Base-by-base conservation (phyloP, 2,113 vertebrate genomes). In the Cisticola juncidis region DNA sequence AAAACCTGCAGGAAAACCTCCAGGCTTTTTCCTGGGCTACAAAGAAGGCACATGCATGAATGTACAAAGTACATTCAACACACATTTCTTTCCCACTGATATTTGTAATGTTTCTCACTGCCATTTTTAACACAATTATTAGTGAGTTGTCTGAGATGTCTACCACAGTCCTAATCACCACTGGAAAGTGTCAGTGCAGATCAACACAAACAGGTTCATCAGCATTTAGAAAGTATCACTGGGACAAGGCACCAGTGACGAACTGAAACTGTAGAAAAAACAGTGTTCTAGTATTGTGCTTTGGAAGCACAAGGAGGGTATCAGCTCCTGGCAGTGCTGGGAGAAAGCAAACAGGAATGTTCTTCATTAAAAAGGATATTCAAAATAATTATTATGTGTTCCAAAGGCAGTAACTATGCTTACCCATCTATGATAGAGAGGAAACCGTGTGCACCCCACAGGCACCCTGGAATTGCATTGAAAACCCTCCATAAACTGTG, bases 301-400 rank as follows among this genome's bases (percentile, higher is more conserved):
- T 72, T 88, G 58, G 40, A 90, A 65, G 36, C 50, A 65, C 28
- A 83, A 56, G 33, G 80, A 40, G 36, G 23, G 10, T 25, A n/a
- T 65, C 6, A 21, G 22, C 36, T 48, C 74, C 33, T 29, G 23
- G 28, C 17, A 48, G 21, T 56, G 44, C 20, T 71, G 20, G 17
- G 33, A 72, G 69, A 68, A 88, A 78, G 38, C 18, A 81, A 64
- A 71, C 31, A 60, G 13, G 17, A 86, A 84, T 28, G 48, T 51
- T 81, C 9, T 71, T 70, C 23, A 54, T 70, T 94, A 4, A 84
- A 93, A 80, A 69, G 31, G 54, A 13, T 83, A 45, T 88, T 86
- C 35, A 58, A 81, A 78, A 8, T 51, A 51, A 8, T 60, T 56
- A 31, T 1, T 2, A 71, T 22, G 6, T 36, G 56, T 71, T 36